phyloP scores from a whole-genome alignment of 2,113 vertebrate species.

The Ptychochromis oligacanthus region DNA sequence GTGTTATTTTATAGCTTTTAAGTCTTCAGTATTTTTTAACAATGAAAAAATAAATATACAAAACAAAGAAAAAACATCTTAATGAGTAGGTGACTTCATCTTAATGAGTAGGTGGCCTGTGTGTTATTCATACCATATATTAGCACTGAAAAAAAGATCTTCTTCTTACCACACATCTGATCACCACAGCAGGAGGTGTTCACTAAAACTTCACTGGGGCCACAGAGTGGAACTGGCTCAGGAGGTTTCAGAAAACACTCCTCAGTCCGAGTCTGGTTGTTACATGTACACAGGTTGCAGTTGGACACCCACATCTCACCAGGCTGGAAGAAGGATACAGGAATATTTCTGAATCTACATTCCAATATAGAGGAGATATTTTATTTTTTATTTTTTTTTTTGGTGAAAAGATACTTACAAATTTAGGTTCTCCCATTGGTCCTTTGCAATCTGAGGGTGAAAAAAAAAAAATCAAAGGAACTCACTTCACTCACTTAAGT shows the following conservation, averaged over 20 bases:
- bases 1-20: too few species aligned
- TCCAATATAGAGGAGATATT: not conserved
- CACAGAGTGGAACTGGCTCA: slow-evolving; percentile 10
- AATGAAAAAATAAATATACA: too few species aligned
- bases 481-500: rapidly evolving
- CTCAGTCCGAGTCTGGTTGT: slow-evolving; percentile 61
- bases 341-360: not conserved
- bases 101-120: too few species aligned
- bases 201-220: not conserved
- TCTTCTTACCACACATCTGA: slow-evolving; percentile 63
- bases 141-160: too few species aligned
- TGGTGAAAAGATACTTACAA: slow-evolving; percentile 37
- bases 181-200: slow-evolving; percentile 60
- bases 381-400: not conserved
- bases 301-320: slow-evolving; percentile 74
- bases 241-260: slow-evolving; percentile 49
- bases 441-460: slow-evolving; percentile 71
- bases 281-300: slow-evolving; percentile 72
- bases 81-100: too few species aligned
- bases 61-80: too few species aligned
- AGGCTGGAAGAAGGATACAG: slow-evolving; percentile 41
- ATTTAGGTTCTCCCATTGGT: slow-evolving; percentile 67
- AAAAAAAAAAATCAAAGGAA: not conserved
- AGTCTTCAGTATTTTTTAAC: too few species aligned
- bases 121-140: too few species aligned